Conservation (phyloP, 2,797 vertebrate species). For the Okamejei kenojei region DNA sequence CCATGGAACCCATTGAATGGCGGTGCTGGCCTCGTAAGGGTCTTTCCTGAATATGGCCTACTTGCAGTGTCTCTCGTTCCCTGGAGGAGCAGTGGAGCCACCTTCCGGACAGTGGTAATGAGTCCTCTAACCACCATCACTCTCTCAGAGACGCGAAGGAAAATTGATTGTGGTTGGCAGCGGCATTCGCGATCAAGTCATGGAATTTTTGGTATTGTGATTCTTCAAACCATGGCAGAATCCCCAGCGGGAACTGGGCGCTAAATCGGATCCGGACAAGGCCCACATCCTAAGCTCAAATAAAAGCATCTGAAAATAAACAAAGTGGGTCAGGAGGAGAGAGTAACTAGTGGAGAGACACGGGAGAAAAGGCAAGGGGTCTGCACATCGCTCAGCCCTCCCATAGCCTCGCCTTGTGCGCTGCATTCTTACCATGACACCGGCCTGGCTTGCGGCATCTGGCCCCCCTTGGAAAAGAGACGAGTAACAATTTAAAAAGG, state of each 20-base stretch:
- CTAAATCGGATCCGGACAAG: constrained; percentile 68
- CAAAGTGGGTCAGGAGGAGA: neutral
- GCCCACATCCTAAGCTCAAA: constrained; percentile 76
- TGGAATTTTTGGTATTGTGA: neutral
- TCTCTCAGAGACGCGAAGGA: neutral
- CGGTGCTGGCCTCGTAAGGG: too few species aligned
- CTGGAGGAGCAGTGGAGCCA: too few species aligned
- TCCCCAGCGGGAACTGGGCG: neutral
- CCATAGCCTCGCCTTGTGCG: too few species aligned
- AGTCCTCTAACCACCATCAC: too few species aligned
- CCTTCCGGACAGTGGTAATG: too few species aligned
- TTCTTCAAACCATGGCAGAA: constrained; percentile 25
- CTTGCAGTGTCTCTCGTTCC: too few species aligned
- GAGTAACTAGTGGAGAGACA: too few species aligned
- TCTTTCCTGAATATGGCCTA: too few species aligned
- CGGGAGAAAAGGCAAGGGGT: neutral
- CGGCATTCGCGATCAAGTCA: neutral
- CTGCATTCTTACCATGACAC: neutral
- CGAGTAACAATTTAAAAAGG: neutral
- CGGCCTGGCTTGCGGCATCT: too few species aligned
- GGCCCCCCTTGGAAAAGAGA: neutral
- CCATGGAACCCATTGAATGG: too few species aligned
- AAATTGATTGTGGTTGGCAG: neutral
- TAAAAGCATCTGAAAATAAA: constrained; percentile 67
- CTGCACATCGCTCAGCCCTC: neutral